phyloP scores from a whole-genome alignment of 2,888 invertebrate species.

The Acleris literana region DNA sequence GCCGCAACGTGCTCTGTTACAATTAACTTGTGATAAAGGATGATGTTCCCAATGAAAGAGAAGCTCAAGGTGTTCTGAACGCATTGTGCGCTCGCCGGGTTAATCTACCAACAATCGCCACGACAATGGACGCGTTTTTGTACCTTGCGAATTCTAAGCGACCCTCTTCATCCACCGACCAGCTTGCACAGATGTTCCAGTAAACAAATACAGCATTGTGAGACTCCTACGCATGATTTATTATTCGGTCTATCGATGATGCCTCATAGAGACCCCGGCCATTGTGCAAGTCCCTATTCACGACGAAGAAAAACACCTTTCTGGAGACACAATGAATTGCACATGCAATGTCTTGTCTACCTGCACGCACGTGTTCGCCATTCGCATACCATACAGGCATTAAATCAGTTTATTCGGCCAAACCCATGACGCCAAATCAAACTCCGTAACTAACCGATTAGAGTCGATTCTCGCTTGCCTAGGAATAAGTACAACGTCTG shows the following conservation, averaged over 20 bases:
- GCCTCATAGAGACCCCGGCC: conserved; percentile 61
- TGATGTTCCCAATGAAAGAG: conserved; percentile 52
- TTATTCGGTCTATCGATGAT: conserved; percentile 68
- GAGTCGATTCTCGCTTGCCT: conserved; percentile 51
- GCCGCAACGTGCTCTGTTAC: conserved; percentile 61
- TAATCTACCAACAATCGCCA: conserved; percentile 77
- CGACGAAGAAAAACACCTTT: conserved; percentile 69
- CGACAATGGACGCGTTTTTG: conserved; percentile 69
- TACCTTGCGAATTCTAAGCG: conserved; percentile 65
- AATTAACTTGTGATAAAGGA: conserved; percentile 43
- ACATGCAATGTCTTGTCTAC: conserved; percentile 71
- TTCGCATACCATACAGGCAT: conserved; percentile 67
- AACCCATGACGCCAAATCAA: conserved; percentile 54
- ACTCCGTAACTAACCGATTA: conserved; percentile 49
- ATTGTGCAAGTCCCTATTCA: conserved; percentile 79
- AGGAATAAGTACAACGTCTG: conserved; percentile 45
- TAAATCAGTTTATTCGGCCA: conserved; percentile 54
- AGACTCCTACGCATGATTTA: conserved; percentile 79
- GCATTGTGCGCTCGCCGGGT: conserved; percentile 75
- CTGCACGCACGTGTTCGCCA: conserved; percentile 81
- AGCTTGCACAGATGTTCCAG: conserved; percentile 74
- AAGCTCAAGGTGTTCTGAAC: conserved; percentile 74
- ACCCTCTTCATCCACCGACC: conserved; percentile 52
- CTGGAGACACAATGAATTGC: conserved; percentile 72
- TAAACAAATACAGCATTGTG: conserved; percentile 74